A percentile compares a stretch with the other conserved stretches of the same genome.
phyloP scores from a whole-genome alignment of 2,888 invertebrate genomes.

The Eubasilissa splendida region DNA sequence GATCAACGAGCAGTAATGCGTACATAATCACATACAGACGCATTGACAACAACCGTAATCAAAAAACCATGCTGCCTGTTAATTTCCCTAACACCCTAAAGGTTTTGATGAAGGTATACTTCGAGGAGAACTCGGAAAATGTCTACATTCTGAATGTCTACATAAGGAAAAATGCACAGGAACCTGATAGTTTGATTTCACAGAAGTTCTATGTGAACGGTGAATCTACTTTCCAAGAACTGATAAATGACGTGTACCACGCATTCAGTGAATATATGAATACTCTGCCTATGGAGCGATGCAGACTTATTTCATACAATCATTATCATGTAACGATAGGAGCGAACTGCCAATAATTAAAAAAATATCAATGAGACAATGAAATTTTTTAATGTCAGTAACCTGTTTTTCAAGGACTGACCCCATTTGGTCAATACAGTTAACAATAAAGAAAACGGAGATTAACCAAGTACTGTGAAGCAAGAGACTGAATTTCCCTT shows the following conservation, averaged over 20 bases:
- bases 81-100: background rate
- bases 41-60: no score
- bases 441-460: background rate
- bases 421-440: background rate
- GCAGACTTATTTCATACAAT: background rate
- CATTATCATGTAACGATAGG: background rate
- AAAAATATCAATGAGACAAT: background rate
- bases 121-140: background rate
- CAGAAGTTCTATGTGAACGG: background rate
- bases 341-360: background rate
- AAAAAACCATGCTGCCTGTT: background rate
- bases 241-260: background rate
- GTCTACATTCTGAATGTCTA: background rate
- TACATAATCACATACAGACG: slow-evolving; percentile 1
- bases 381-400: background rate
- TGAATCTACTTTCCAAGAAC: background rate
- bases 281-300: no score
- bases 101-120: background rate
- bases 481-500: background rate
- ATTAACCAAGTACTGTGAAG: background rate
- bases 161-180: background rate
- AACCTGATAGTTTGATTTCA: background rate
- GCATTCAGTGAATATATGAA: background rate
- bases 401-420: background rate
- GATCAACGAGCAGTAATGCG: background rate